A percentile compares a stretch with the other conserved stretches of the same genome.
phyloP scores from a whole-genome alignment of 2,797 vertebrate genomes.

The Triplophysa bombifrons region DNA sequence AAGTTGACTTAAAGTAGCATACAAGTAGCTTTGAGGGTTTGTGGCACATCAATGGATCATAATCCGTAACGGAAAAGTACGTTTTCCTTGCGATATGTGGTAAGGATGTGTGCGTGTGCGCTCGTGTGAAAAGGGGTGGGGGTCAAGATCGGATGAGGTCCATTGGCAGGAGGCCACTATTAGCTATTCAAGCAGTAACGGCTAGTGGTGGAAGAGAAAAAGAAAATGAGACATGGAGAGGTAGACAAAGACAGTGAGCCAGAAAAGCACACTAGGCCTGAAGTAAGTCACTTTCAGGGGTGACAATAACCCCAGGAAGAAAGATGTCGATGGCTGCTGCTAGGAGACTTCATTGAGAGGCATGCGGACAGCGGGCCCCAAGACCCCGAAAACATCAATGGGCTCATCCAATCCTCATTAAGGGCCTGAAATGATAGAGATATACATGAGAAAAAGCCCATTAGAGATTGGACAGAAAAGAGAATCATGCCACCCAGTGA shows the following conservation, averaged over 20 bases:
- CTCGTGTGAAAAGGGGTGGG: constrained; percentile 75
- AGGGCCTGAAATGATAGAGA: constrained; percentile 77
- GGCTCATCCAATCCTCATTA: constrained; percentile 76
- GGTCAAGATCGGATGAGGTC: constrained; percentile 78
- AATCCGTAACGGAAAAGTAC: constrained; percentile 34
- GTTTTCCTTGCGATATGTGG: constrained; percentile 38
- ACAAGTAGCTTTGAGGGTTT: constrained; percentile 22
- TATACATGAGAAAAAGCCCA: constrained; percentile 74
- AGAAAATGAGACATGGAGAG: constrained; percentile 60
- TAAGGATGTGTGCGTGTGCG: constrained; percentile 32
- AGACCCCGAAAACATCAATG: constrained; percentile 73
- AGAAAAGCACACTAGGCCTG: constrained; percentile 72
- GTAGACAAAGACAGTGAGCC: constrained; percentile 59
- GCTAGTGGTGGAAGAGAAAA: constrained; percentile 68
- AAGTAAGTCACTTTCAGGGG: constrained; percentile 82
- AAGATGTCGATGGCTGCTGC: constrained; percentile 79
- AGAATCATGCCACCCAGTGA: constrained; percentile 57
- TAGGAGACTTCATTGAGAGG: constrained; percentile 79
- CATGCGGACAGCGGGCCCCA: constrained; percentile 75
- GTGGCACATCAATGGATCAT: constrained; percentile 34
- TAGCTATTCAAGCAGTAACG: constrained; percentile 83
- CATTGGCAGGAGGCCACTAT: constrained; percentile 81
- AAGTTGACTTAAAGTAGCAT: constrained; percentile 20
- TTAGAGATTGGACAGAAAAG: constrained; percentile 70
- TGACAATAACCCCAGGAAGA: constrained; percentile 80